Evolutionary conservation across 1,140 invertebrate genomes (phyloP).

Genomic region (Neoseiulus cucumeris): DNA sequence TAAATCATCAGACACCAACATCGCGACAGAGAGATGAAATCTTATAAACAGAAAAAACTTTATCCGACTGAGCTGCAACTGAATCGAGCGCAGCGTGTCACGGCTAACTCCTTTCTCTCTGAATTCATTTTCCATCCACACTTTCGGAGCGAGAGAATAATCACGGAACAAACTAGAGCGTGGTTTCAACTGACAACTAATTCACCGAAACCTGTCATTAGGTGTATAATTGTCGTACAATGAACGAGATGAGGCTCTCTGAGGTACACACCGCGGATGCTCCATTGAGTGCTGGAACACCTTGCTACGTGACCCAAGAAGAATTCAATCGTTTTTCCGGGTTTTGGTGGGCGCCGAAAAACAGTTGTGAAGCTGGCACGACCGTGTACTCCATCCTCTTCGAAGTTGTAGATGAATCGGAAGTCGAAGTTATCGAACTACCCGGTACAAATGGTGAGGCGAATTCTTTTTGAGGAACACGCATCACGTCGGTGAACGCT

Average conservation of each 20-base stretch:
- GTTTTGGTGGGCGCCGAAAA: constrained; percentile 85
- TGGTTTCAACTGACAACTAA: too few species aligned
- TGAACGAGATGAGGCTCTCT: neutral
- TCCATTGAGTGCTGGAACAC: constrained; percentile 67
- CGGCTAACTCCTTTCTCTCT: too few species aligned
- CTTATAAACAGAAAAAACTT: too few species aligned
- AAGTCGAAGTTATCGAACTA: constrained; percentile 75
- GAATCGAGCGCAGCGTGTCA: too few species aligned
- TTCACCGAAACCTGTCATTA: neutral
- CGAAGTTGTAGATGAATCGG: constrained; percentile 85
- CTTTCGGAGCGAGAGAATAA: too few species aligned
- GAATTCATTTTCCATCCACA: too few species aligned
- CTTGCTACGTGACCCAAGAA: constrained; percentile 94
- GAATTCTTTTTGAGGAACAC: neutral
- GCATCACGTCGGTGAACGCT: neutral
- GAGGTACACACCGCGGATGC: constrained; percentile 42
- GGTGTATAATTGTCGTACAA: neutral
- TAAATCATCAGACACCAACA: too few species aligned
- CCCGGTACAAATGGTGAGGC: constrained; percentile 29
- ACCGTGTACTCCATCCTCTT: constrained; percentile 72
- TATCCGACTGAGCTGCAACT: too few species aligned
- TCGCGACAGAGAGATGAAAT: too few species aligned
- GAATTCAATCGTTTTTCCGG: constrained; percentile 89
- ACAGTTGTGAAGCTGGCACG: constrained; percentile 23
- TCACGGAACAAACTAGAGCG: too few species aligned